Conservation (phyloP, 2,888 invertebrate species). For the Pasiphila rectangulata region DNA sequence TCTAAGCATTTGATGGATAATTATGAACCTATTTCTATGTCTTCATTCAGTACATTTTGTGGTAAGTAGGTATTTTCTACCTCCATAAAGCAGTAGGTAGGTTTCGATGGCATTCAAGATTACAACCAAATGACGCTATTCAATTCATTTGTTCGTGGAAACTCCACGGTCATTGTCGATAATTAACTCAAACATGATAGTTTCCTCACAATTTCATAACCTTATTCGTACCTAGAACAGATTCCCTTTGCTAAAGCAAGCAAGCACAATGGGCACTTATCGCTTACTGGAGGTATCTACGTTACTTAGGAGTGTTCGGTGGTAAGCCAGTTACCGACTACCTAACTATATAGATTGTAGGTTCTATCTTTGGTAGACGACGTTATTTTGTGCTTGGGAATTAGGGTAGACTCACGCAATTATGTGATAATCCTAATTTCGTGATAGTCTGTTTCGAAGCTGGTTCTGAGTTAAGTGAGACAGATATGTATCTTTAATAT, state of each 20-base stretch:
- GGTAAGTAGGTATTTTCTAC: neutral
- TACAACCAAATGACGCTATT: slow-evolving; percentile 36
- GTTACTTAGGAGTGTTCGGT: neutral
- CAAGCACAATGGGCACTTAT: slow-evolving; percentile 6
- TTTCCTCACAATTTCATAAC: slow-evolving; percentile 29
- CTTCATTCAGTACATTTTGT: too few species aligned
- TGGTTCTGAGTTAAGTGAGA: too few species aligned
- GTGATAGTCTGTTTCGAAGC: too few species aligned
- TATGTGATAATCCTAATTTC: too few species aligned
- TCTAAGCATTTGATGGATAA: too few species aligned
- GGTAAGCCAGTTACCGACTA: neutral
- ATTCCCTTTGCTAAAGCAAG: slow-evolving; percentile 9
- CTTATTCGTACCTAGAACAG: slow-evolving; percentile 16
- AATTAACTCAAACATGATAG: slow-evolving; percentile 34
- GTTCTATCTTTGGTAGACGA: too few species aligned
- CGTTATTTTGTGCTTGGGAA: too few species aligned
- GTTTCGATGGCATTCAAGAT: neutral
- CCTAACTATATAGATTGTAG: neutral
- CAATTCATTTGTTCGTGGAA: slow-evolving; percentile 47
- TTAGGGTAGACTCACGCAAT: too few species aligned
- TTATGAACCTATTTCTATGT: too few species aligned
- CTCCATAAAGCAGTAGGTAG: neutral
- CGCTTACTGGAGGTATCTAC: neutral
- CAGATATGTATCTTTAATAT: too few species aligned
- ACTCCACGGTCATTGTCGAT: slow-evolving; percentile 47